Evolutionary conservation across 1,140 invertebrate genomes (phyloP).

Genomic region (Caenorhabditis elegans): DNA sequence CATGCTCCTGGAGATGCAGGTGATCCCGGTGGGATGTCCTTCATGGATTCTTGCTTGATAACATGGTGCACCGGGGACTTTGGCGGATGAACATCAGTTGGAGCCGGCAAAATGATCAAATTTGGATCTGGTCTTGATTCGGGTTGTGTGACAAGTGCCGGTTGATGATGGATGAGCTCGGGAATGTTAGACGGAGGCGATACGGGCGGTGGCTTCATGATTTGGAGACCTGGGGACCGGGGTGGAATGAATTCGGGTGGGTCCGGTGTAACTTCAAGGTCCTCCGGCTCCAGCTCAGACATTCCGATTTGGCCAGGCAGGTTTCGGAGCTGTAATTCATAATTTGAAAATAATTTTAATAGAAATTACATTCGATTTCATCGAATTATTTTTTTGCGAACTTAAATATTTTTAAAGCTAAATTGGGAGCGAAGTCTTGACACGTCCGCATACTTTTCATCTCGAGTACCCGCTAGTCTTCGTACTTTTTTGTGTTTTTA

Average conservation of each 20-base stretch:
- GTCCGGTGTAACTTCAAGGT: too few relatives aligned
- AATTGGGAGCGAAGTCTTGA: too few relatives aligned
- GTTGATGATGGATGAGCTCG: neutral
- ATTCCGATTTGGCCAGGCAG: neutral
- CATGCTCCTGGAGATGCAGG: too few relatives aligned
- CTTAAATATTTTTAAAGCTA: too few relatives aligned
- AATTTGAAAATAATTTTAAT: neutral
- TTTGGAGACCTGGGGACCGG: too few relatives aligned
- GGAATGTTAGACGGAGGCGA: neutral
- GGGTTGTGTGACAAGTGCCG: neutral
- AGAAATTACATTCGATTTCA: too few relatives aligned
- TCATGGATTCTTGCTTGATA: neutral
- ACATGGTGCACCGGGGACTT: neutral
- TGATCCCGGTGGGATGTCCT: too few relatives aligned
- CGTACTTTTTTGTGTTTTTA: too few relatives aligned
- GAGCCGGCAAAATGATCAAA: neutral
- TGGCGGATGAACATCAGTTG: neutral
- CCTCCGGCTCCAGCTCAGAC: neutral
- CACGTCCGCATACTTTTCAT: too few relatives aligned
- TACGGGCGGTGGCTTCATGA: neutral
- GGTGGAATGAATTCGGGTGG: too few relatives aligned
- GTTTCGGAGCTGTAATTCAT: neutral
- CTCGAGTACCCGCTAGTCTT: too few relatives aligned
- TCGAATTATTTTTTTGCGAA: too few relatives aligned
- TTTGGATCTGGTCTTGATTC: neutral